Conservation (phyloP, 2,797 vertebrate species). For the Squalus acanthias region DNA sequence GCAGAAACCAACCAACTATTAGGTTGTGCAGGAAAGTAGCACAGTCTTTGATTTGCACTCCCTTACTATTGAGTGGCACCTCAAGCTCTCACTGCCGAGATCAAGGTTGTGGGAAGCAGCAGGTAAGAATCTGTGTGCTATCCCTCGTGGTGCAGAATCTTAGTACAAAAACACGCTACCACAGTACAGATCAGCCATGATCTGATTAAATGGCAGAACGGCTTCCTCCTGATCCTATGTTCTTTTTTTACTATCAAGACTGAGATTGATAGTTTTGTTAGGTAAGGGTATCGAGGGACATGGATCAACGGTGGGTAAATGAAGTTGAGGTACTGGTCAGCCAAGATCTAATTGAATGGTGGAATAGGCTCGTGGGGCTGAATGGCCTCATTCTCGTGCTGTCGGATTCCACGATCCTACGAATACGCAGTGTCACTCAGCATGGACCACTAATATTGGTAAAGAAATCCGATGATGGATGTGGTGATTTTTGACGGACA, state of each 20-base stretch:
- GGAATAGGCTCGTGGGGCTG: neutral
- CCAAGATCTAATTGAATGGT: neutral
- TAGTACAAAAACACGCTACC: conserved; percentile 40
- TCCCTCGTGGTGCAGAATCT: conserved; percentile 43
- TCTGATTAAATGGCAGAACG: too few relatives aligned
- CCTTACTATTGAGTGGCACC: neutral
- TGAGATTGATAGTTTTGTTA: neutral
- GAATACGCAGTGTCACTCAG: neutral
- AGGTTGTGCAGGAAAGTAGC: neutral
- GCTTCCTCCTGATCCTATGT: too few relatives aligned
- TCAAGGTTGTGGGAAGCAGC: neutral
- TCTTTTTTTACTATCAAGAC: neutral
- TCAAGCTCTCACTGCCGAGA: neutral
- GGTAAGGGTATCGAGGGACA: neutral
- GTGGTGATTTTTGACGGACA: neutral
- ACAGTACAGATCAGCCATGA: too few relatives aligned
- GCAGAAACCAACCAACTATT: neutral
- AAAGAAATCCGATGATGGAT: neutral
- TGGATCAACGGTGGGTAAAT: neutral
- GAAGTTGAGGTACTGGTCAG: neutral
- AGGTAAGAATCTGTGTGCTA: neutral
- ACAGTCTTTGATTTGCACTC: neutral
- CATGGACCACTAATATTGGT: neutral
- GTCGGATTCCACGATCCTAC: neutral
- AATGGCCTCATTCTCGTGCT: neutral